A percentile compares a stretch with the other conserved stretches of the same genome.
Conservation (phyloP, 2,113 vertebrate species). For the Microcebus lehilahytsara region DNA sequence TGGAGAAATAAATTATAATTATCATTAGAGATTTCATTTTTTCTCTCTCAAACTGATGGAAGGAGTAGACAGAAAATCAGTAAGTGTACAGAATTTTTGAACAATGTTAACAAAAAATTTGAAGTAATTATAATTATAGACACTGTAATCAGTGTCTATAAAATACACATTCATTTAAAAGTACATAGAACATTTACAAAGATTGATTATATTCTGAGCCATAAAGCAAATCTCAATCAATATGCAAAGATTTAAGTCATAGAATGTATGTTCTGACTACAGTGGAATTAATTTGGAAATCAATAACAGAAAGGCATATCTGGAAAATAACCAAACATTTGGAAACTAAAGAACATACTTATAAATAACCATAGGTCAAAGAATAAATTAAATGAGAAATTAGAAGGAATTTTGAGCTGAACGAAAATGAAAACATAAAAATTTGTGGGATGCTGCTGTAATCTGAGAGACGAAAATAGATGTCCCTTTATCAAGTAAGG, state of each 20-base stretch:
- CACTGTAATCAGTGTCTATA: background rate
- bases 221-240: background rate
- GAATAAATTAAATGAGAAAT: background rate
- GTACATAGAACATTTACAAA: background rate
- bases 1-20: background rate
- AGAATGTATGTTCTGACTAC: background rate
- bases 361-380: background rate
- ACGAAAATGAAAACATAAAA: background rate
- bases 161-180: background rate
- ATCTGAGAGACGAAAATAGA: too few relatives aligned
- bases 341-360: background rate
- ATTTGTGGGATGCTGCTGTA: background rate
- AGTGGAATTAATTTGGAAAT: background rate
- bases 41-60: background rate
- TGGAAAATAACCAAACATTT: background rate
- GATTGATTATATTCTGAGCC: background rate
- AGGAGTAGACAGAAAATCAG: background rate
- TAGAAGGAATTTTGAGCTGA: conserved; percentile 8
- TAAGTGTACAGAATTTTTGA: background rate
- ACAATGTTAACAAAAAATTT: background rate
- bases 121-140: background rate
- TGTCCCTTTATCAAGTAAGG: too few relatives aligned
- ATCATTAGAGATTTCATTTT: background rate
- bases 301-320: background rate
- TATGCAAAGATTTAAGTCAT: background rate